Conservation (phyloP, 2,888 invertebrate genomes). For the Aspidiotus rigidus region DNA sequence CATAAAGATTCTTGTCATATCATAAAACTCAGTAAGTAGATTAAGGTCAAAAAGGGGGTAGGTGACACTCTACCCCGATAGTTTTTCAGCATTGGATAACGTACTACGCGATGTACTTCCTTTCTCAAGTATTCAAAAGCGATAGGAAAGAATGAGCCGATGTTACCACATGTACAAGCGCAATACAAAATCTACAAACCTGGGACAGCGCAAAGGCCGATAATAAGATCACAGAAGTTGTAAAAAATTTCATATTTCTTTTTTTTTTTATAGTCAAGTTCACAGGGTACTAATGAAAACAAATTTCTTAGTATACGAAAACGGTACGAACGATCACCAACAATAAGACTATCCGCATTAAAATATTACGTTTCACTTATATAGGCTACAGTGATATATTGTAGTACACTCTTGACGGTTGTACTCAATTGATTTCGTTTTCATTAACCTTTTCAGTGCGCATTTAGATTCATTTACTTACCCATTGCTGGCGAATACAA, state of each 20-base stretch:
- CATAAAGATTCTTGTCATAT: too few relatives aligned
- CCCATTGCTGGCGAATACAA: conserved; percentile 18
- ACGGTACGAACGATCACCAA: not conserved
- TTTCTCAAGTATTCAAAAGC: too few relatives aligned
- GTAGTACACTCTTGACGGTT: conserved; percentile 7
- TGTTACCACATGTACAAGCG: too few relatives aligned
- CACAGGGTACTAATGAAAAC: too few relatives aligned
- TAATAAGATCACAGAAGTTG: conserved; percentile 6
- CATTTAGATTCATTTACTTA: conserved; percentile 20
- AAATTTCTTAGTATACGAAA: not conserved
- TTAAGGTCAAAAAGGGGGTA: too few relatives aligned
- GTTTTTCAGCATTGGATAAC: too few relatives aligned
- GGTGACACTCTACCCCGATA: too few relatives aligned
- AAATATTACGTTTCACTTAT: conserved; percentile 12
- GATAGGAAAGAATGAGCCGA: too few relatives aligned
- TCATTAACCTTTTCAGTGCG: conserved; percentile 7
- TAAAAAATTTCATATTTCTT: conserved; percentile 20
- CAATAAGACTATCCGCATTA: not conserved
- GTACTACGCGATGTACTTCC: too few relatives aligned
- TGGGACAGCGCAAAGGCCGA: conserved; percentile 7
- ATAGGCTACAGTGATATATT: conserved; percentile 8
- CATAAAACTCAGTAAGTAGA: too few relatives aligned
- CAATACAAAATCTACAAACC: conserved; percentile 9
- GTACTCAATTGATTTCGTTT: conserved; percentile 15
- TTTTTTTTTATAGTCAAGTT: not conserved